A percentile compares a stretch with the other conserved stretches of the same genome.
phyloP scores from a whole-genome alignment of 1,140 invertebrate species.

The Alviniconcha marisindica region DNA sequence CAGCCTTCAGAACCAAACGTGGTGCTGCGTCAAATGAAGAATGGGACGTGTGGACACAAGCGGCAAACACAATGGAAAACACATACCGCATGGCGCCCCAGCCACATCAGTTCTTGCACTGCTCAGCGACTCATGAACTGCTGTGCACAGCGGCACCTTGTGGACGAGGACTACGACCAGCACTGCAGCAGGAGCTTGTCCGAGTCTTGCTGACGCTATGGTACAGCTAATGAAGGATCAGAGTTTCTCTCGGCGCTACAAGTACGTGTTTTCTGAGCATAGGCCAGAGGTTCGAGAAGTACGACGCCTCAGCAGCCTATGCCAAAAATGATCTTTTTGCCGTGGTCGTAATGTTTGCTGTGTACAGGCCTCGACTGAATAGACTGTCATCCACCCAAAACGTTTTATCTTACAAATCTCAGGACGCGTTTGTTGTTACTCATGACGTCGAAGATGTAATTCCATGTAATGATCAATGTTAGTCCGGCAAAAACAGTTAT shows the following conservation, averaged over 20 bases:
- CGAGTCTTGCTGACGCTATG: constrained; percentile 65
- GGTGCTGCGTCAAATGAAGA: not conserved
- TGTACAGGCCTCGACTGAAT: constrained; percentile 73
- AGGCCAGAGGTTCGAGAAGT: constrained; percentile 53
- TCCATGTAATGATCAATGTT: too few species aligned
- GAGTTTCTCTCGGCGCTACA: constrained; percentile 65
- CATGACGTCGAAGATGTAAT: too few species aligned
- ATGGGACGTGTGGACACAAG: not conserved
- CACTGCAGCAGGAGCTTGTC: constrained; percentile 56
- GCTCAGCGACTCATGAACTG: constrained; percentile 59
- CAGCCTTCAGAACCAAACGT: not conserved
- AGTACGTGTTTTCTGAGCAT: constrained; percentile 68
- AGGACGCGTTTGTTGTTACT: too few species aligned
- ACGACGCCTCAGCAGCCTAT: constrained; percentile 64
- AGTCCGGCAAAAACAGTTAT: too few species aligned
- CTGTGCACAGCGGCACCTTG: constrained; percentile 59
- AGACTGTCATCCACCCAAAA: not conserved
- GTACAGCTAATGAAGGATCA: constrained; percentile 68
- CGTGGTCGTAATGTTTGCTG: constrained; percentile 68
- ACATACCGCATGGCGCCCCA: constrained; percentile 64
- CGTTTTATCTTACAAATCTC: too few species aligned
- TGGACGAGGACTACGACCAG: constrained; percentile 61
- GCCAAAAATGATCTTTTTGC: constrained; percentile 66
- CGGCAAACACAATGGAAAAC: constrained; percentile 45
- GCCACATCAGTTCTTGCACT: constrained; percentile 43